These are phyloP conservation scores for Ceyx melanurus DNA, from an alignment of 2,113 vertebrate species.

Conservation along the genomic window DNA sequence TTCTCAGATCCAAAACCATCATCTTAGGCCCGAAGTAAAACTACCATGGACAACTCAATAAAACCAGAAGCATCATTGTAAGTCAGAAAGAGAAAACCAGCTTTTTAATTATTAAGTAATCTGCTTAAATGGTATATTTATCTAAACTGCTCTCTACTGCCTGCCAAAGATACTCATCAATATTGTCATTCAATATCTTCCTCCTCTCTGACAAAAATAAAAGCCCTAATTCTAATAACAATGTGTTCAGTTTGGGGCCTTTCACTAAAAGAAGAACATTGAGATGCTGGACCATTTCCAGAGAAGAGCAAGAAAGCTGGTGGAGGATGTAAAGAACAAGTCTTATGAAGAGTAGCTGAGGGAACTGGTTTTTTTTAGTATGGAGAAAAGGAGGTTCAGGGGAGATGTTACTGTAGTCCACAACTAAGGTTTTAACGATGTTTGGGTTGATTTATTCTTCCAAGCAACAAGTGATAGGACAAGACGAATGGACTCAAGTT, in stretches of 20 bases:
- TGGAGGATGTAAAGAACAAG: neutral
- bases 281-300: neutral
- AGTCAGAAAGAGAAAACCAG: neutral
- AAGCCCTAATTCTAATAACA: neutral
- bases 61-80: neutral
- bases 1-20: neutral
- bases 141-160: neutral
- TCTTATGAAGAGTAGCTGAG: neutral
- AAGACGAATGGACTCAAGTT: neutral
- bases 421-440: neutral
- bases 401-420: neutral
- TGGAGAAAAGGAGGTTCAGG: neutral
- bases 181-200: neutral
- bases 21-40: neutral
- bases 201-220: neutral
- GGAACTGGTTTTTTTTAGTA: neutral
- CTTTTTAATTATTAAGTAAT: neutral
- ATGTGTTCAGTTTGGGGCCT: neutral
- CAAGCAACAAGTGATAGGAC: neutral
- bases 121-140: neutral
- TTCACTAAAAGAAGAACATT: neutral
- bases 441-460: accelerated
- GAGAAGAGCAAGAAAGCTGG: neutral
- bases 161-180: neutral
- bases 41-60: neutral